Evolutionary conservation across 2,797 vertebrate species (phyloP), one percentile per base, ranked within the genome.

Genomic region (Lophius americanus): DNA sequence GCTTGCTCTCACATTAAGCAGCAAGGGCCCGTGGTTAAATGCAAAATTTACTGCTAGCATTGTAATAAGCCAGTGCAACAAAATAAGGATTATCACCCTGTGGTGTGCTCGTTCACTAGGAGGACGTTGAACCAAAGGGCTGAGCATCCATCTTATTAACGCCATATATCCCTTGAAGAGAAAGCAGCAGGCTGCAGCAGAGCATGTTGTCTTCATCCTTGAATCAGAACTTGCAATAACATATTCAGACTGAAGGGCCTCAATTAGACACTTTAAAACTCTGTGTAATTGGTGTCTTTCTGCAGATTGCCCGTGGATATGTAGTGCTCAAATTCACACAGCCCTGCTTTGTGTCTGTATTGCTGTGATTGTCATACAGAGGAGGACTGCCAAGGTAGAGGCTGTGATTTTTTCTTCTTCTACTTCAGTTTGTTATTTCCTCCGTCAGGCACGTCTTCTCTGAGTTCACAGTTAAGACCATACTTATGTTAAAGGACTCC

Each of bases 201-300:
- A 90, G 89, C 90, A 82, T 90, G 90, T 91, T 92, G 91, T 91
- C 91, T 92, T 91, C 87, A 89, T 93, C 88, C 91, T 87, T 85
- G 83, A 90, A 91, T 92, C 88, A 90, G 87, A 92, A 76, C 81
- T 80, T 79, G 87, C 88, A 92, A 91, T 93, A 92, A 92, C 92
- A 89, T 91, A 93, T 93, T 93, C 91, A 92, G 87, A 92, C 90
- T 93, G 88, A 93, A 93, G 91, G 89, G 92, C 91, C 89, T 92
- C 91, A 93, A 91, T 93, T 92, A 92, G 88, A 90, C 86, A 91
- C 89, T 91, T 91, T 88, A 89, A 92, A 93, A 92, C 88, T 89
- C 89, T 86, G 87, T 91, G 91, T 94, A 94, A 93, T 92, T 93
- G 91, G 90, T 81, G 83, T 91, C 88, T 91, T 88, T 87, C 85